Conservation (phyloP, 2,113 vertebrate genomes). For the Xenopus laevis region DNA sequence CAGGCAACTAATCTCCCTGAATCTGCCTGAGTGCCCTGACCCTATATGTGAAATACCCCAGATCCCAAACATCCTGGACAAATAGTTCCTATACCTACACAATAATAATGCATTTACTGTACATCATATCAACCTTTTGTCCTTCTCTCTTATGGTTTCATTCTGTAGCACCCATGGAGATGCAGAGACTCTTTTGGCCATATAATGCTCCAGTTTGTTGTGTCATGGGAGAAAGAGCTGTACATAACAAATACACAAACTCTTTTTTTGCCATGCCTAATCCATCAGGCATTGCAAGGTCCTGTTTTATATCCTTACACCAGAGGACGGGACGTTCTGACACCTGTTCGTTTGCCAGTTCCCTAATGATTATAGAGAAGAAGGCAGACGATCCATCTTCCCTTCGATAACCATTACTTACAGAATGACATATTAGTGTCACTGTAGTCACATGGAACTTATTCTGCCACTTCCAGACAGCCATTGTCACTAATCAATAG, state of each 20-base stretch:
- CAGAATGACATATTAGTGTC: conserved; percentile 28
- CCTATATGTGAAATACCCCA: no score
- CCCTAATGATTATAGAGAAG: conserved; percentile 35
- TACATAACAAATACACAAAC: not conserved
- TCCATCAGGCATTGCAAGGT: conserved; percentile 29
- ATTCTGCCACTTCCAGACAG: not conserved
- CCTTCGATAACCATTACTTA: conserved; percentile 36
- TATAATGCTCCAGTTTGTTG: not conserved
- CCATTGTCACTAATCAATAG: not conserved
- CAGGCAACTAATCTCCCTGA: no score
- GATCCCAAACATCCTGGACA: no score
- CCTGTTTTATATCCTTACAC: conserved; percentile 30
- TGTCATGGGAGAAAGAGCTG: conserved; percentile 12
- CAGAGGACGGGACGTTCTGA: conserved; percentile 28
- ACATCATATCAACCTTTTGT: no score
- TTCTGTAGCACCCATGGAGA: no score
- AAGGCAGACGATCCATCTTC: conserved; percentile 21
- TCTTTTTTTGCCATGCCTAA: conserved; percentile 1
- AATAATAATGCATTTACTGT: no score
- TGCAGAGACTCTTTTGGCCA: no score
- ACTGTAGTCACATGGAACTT: conserved; percentile 8
- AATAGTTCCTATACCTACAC: no score
- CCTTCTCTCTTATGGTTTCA: no score
- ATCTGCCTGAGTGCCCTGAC: no score
- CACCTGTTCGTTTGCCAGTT: conserved; percentile 33